phyloP scores from a whole-genome alignment of 2,888 invertebrate species.

The Dascillus cervinus region DNA sequence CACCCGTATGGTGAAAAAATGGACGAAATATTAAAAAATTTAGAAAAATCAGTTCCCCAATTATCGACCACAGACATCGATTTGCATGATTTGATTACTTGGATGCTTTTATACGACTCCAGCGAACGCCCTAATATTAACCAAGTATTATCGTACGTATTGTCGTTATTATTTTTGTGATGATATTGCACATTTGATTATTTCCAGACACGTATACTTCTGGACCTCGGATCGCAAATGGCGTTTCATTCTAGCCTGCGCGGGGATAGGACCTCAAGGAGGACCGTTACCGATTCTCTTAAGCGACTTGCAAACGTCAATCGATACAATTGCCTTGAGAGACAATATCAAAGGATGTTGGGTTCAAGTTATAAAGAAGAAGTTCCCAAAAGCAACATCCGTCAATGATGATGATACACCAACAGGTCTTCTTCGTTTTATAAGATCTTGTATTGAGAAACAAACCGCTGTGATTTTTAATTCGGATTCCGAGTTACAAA shows the following conservation, averaged over 20 bases:
- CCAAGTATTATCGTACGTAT: constrained; percentile 36
- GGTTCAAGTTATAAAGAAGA: constrained; percentile 30
- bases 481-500: constrained; percentile 22
- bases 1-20: constrained; percentile 39
- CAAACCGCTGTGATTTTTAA: constrained; percentile 4
- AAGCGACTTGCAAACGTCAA: constrained; percentile 28
- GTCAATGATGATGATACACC: constrained; percentile 29
- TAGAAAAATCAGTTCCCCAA: constrained; percentile 27
- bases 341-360: constrained; percentile 36
- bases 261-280: constrained; percentile 29
- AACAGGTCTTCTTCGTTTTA: constrained; percentile 35
- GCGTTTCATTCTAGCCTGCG: constrained; percentile 37
- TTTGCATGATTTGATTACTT: constrained; percentile 34
- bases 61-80: constrained; percentile 28
- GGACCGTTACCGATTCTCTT: constrained; percentile 25
- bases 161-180: no score
- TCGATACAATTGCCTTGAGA: constrained; percentile 30
- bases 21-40: constrained; percentile 35
- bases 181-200: constrained; percentile 5
- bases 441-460: constrained; percentile 15
- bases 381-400: constrained; percentile 26
- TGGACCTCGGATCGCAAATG: constrained; percentile 36
- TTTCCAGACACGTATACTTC: constrained; percentile 34
- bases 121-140: constrained; percentile 33
- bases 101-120: constrained; percentile 38